Percentiles rank a stretch among this genome's conserved stretches.
These are phyloP conservation scores for Temnothorax longispinosus DNA, from an alignment of 1,140 invertebrate genomes.

Conservation along the genomic window DNA sequence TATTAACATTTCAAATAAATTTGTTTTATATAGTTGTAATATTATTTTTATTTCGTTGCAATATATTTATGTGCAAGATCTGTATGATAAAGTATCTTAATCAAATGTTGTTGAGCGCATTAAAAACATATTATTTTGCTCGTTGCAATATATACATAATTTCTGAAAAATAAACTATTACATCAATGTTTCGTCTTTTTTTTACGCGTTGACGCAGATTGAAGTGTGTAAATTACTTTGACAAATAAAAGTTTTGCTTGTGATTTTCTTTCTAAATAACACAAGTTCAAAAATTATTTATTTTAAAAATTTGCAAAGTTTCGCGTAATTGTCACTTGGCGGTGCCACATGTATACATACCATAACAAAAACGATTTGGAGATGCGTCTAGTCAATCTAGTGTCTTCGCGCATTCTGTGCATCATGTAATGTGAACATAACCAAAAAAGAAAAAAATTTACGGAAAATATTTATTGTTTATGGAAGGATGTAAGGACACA, in stretches of 20 bases:
- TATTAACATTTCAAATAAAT: background rate
- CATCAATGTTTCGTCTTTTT: background rate
- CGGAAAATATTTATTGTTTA: conserved; percentile 74
- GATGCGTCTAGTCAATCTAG: background rate
- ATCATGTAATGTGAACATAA: conserved; percentile 65
- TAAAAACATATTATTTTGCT: background rate
- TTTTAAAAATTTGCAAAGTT: conserved; percentile 12
- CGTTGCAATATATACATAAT: background rate
- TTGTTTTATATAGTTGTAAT: background rate
- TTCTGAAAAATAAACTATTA: background rate
- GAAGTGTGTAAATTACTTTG: background rate
- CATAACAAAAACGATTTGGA: background rate
- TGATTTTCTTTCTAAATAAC: background rate
- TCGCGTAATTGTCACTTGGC: background rate
- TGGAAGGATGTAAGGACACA: conserved; percentile 51
- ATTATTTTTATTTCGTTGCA: background rate
- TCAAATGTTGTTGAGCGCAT: background rate
- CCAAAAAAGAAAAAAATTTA: conserved; percentile 56
- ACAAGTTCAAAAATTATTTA: background rate
- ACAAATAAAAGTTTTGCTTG: background rate
- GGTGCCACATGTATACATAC: background rate
- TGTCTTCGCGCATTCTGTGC: conserved; percentile 29
- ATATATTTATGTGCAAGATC: background rate
- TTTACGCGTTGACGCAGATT: background rate
- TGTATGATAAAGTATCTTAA: no score